These are phyloP conservation scores for Anthrax anthrax DNA, from an alignment of 2,888 invertebrate species.

Conservation along the genomic window DNA sequence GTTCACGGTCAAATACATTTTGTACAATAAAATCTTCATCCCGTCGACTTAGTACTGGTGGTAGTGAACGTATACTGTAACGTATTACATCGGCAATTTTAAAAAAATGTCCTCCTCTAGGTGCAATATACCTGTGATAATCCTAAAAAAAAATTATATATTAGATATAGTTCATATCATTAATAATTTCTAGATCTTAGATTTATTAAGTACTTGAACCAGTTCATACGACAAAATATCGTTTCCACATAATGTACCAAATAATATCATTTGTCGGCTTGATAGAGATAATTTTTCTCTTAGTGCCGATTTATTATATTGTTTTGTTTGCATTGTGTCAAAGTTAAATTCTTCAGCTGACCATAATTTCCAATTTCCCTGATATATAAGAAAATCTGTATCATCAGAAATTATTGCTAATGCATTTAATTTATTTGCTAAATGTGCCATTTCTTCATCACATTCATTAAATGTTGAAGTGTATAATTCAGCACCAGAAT, in stretches of 20 bases:
- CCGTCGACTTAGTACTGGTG: background rate
- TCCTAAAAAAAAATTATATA: background rate
- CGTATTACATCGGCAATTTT: background rate
- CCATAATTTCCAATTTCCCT: constrained; percentile 10
- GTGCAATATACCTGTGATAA: background rate
- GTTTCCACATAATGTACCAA: constrained; percentile 11
- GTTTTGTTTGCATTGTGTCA: constrained; percentile 1
- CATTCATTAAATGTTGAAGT: constrained; percentile 7
- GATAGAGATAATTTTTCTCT: constrained; percentile 2
- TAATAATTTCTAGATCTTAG: too few relatives aligned
- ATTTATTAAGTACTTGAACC: constrained; percentile 1
- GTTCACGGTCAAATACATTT: background rate
- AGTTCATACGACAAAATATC: constrained; percentile 5
- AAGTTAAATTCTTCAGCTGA: constrained; percentile 4
- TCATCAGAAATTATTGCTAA: constrained; percentile 11
- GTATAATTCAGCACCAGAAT: constrained; percentile 1
- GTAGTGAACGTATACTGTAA: background rate
- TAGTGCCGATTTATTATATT: constrained; percentile 7
- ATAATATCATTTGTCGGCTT: constrained; percentile 5
- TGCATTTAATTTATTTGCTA: constrained; percentile 7
- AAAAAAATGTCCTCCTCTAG: background rate
- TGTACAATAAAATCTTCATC: background rate
- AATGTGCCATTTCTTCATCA: constrained; percentile 10
- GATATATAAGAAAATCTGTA: constrained; percentile 11
- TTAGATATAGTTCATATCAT: too few relatives aligned